Conservation (phyloP, 2,113 vertebrate genomes). For the Brienomyrus longianalis region DNA sequence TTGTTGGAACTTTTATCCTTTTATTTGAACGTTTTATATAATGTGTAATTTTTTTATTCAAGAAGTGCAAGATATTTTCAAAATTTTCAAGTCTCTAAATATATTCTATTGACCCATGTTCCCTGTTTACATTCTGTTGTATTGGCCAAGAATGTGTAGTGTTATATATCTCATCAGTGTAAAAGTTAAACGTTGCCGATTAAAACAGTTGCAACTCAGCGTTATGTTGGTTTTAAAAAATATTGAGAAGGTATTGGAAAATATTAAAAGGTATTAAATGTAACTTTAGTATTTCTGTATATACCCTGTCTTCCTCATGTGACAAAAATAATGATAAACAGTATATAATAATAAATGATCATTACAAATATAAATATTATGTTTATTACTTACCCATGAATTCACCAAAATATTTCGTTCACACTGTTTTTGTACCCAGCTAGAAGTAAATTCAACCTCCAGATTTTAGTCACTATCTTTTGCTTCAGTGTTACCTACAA, state of each 20-base stretch:
- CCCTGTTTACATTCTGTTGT: no score
- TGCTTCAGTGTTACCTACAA: no score
- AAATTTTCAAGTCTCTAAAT: neutral
- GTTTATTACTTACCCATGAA: no score
- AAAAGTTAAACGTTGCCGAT: neutral
- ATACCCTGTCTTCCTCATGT: neutral
- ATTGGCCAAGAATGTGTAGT: no score
- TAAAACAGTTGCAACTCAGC: neutral
- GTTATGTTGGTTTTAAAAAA: neutral
- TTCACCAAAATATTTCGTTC: no score
- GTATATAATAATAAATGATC: no score
- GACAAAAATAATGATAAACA: no score
- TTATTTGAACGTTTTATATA: neutral
- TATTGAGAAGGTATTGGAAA: neutral
- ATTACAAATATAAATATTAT: no score
- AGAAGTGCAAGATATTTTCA: neutral
- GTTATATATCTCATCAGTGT: no score
- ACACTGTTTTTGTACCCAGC: no score
- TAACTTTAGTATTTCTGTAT: neutral
- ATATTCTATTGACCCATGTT: neutral
- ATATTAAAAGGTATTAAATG: neutral
- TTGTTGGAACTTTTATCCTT: neutral
- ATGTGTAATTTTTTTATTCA: neutral
- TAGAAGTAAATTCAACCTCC: no score
- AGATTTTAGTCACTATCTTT: no score